Evolutionary conservation across 2,888 invertebrate genomes (phyloP), one percentile per base, ranked within the genome.

Genomic region (Luperina testacea): DNA sequence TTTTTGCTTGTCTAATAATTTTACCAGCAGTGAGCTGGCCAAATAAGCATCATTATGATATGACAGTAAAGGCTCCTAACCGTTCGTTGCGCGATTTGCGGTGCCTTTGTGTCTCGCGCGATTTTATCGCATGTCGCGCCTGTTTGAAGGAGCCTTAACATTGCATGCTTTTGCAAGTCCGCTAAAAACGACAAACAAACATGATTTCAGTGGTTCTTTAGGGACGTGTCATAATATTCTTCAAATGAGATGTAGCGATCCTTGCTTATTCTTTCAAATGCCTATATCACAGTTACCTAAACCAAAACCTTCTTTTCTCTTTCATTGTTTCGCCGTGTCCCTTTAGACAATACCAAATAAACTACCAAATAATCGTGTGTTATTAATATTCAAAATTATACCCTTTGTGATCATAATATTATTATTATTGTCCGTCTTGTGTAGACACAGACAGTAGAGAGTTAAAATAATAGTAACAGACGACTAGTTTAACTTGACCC

Each of bases 381-480:
- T 81, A 17, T 68, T 45, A 38, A 38, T 42, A 59, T 75, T 61
- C 1, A 11, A 59, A 81, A 67, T 81, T 42, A 81, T 81, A 63
- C 61, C 17, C 45, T 70, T 73, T 48, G 51, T 85, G 45, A 67
- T 74, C 51, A 76, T 27, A 81, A 76, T 45, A 76, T 65, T 70
- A 57, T 75, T 75, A 27, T 64, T 76, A 32, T 63, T 64, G 53
- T 72, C 51, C 38, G 27, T 63, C n/a, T 57, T 38, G n/a, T 71
- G 38, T 61, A 80, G 32, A 68, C 2, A 38, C 38, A 38, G 4
- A 38, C 24, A 63, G 70, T 63, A 73, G 65, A 76, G 42, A 83
- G 72, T 72, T 51, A 72, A 71, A 9, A 67, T n/a, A 63, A 78
- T 59, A 74, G 70, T 32, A 51, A 70, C 73, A 48, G n/a, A 72